Base-by-base conservation (phyloP, 2,113 vertebrate species). In the Ictalurus furcatus region DNA sequence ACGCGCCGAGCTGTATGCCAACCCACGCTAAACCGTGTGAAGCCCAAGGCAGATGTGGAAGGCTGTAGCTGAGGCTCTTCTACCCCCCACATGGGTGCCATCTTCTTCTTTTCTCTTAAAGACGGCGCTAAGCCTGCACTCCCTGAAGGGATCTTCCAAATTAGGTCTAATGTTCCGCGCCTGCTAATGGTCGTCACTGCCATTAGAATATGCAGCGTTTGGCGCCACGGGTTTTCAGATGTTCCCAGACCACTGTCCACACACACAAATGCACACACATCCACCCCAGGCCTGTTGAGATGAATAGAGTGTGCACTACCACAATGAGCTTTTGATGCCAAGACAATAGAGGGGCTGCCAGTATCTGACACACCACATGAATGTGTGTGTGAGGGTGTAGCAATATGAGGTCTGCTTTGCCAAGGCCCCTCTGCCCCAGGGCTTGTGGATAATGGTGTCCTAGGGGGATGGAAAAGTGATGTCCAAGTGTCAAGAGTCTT, bases 321-420 rank as follows among this genome's bases (percentile, higher is more conserved):
- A 95, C 96, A 96, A 96, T 96, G 95, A 96, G 95, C 95, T 96
- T 96, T 96, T 96, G 96, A 96, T 96, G 96, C 95, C 91, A 95
- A 95, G 94, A 96, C 96, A 96, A 96, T 96, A 95, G 95, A 95
- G 92, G 93, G 93, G 92, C 95, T 95, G 95, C 95, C 94, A 95
- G 94, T 94, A 92, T 56, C 54, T 56, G 54, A 56, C 54, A 56
- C 12, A 56, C 54, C 28, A 59, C 65, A 59, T 84, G 89, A 58
- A 71, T 61, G 87, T 90, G 89, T 78, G 82, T 61, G 87, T 65
- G 85, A 93, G 94, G 93, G 94, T 93, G 93, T 94, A 94, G 95
- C 95, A 96, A 95, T 96, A 95, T 95, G 94, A 94, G 94, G 94
- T 94, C 94, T 92, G 94, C 93, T 93, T 93, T 91, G 91, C 94